Base-by-base conservation (phyloP, 2,113 vertebrate species). In the Erythrocercus mccallii region DNA sequence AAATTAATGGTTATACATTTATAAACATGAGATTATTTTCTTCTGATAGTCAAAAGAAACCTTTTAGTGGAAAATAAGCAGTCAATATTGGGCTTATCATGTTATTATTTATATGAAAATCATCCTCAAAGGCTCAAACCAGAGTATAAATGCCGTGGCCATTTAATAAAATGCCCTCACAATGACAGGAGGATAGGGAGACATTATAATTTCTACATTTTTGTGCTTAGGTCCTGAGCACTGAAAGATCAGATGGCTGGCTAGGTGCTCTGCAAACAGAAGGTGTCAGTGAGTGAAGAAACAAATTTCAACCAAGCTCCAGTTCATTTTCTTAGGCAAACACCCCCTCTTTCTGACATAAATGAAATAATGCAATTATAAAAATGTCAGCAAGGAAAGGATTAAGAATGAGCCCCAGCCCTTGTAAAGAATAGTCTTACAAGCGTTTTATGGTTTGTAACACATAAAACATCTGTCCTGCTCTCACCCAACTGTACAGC, bases 1-100 rank as follows among this genome's bases (percentile, higher is more conserved):
- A 66, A 84, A 96, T 64, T 40, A 80, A 86, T 50, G 16, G 86
- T 66, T 88, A 88, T 18, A 15, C 42, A 47, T 66, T 95, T 81
- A 86, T 66, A 86, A 92, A 83, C 50, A 57, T 15, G 9, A 80
- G 10, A 51, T 62, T 77, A 27, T 66, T 90, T 95, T 93, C 28
- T 86, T 80, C 64, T 88, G 21, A 66, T 25, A 83, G 44, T 38
- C 35, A 70, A 72, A 90, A 81, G 37, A 60, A 92, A 76, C 6
- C 2, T 54, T 66, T 58, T 18, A 54, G 33, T 60, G 48, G 60
- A 83, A 93, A 88, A 77, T 21, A 10, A 66, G 17, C 44, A 48
- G 51, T 37, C 13, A 82, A 21, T 61, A 81, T 42, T 50, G 54
- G 24, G 60, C 88, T 83, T 66, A 78, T 77, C 17, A 31, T 20